Evolutionary conservation across 2,797 vertebrate genomes (phyloP).

Genomic region (Pseudopleuronectes americanus): DNA sequence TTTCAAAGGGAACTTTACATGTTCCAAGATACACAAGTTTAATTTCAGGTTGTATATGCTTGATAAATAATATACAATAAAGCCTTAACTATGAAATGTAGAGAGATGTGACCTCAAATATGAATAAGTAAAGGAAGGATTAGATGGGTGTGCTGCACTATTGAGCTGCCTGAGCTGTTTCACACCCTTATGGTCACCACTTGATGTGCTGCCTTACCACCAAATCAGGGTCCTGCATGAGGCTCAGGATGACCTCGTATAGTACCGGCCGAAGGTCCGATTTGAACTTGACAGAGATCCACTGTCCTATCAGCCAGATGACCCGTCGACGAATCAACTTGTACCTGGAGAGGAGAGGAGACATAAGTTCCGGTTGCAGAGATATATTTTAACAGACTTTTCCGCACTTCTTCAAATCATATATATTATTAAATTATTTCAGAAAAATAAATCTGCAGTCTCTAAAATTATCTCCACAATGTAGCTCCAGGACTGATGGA

Average conservation of each 20-base stretch:
- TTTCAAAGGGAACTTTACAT: background rate
- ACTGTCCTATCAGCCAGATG: conserved; percentile 98
- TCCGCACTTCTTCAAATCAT: background rate
- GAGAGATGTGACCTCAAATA: background rate
- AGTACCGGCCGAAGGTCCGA: conserved; percentile 94
- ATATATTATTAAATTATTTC: conserved; percentile 8
- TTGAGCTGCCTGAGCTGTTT: too few relatives aligned
- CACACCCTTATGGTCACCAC: too few relatives aligned
- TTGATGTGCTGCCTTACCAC: conserved; percentile 85
- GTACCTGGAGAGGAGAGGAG: conserved; percentile 82
- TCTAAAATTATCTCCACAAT: conserved; percentile 14
- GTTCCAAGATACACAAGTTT: background rate
- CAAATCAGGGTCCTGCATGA: conserved; percentile 96
- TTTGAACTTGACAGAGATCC: conserved; percentile 98
- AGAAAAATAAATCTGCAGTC: conserved; percentile 5
- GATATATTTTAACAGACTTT: conserved; percentile 19
- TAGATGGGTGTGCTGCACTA: background rate
- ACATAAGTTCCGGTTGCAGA: conserved; percentile 1
- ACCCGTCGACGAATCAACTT: conserved; percentile 94
- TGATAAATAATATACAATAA: background rate
- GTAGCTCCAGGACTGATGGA: conserved; percentile 3
- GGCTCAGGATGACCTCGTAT: conserved; percentile 92
- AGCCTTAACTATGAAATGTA: background rate
- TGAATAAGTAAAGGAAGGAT: background rate
- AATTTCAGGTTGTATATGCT: background rate